Base-by-base conservation (phyloP, 1,140 invertebrate species). In the Leptopilina boulardi region DNA sequence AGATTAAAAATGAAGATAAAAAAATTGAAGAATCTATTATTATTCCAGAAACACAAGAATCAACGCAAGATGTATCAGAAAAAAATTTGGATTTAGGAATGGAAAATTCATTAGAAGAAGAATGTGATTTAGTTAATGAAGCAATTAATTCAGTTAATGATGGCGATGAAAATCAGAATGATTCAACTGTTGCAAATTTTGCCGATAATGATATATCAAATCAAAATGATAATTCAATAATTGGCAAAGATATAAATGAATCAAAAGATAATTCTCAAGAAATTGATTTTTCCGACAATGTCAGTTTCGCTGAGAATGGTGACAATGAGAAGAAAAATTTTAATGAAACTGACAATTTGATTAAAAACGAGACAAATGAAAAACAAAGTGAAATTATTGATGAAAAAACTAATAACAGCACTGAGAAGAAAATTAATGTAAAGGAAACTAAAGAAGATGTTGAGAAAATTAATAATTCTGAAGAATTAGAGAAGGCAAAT, bases 21-120 rank as follows among this genome's bases (percentile, higher is more conserved):
- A 47, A 18, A 34, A 9, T 70, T 66, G 38, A 23, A 26, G 71
- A 77, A 21, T 66, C n/a, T 54, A 10, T 30, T 0, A 78, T 80
- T 41, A 80, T 80, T 19, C 70, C 51, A n/a, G 81, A 82, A 51
- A 77, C 79, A 9, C 79, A 76, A 66, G 77, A 82, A 34, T 51
- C 26, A n/a, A 26, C 8, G 1, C 76, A 74, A 26, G 59, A 70
- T 21, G 13, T 11, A 11, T 5, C 59, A 8, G n/a, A 47, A 73
- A 56, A 42, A n/a, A 34, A 73, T 21, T 30, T 41, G 5, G n/a
- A 76, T 21, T 3, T 13, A 26, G 15, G 51, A 23, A 73, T 13
- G n/a, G 19, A 26, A 8, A 44, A 47, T 21, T 59, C 54, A 9
- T 42, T 54, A 15, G 21, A 74, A 42, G 44, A 73, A 5, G 23